Conservation (phyloP, 1,140 invertebrate genomes). For the Papilio helenus region DNA sequence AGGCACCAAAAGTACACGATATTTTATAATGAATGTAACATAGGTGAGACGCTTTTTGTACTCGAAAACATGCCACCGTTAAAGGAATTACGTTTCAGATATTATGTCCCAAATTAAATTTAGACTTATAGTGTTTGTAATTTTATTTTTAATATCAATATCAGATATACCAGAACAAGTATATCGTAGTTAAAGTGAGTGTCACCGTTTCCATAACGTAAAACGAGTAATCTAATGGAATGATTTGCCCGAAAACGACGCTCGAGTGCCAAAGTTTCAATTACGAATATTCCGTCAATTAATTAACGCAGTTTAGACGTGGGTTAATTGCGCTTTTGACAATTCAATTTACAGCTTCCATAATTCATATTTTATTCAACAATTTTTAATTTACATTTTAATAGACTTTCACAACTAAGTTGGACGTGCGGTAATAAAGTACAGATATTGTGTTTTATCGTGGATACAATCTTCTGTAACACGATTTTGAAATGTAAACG, state of each 20-base stretch:
- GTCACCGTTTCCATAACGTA: slow-evolving; percentile 28
- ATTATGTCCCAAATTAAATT: not conserved
- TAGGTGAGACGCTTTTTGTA: slow-evolving; percentile 37
- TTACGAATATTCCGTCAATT: slow-evolving; percentile 36
- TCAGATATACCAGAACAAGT: not conserved
- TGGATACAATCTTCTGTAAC: not conserved
- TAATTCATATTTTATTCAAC: slow-evolving; percentile 20
- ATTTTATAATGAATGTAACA: slow-evolving; percentile 59
- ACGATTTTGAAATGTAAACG: not conserved
- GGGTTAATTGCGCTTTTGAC: slow-evolving; percentile 39
- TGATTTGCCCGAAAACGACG: slow-evolving; percentile 33
- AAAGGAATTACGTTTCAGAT: slow-evolving; percentile 13
- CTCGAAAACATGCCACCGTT: slow-evolving; percentile 36
- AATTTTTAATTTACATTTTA: slow-evolving; percentile 12
- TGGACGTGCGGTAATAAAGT: not conserved
- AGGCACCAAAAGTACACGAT: slow-evolving; percentile 54
- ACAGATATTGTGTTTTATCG: not conserved
- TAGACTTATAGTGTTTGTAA: not conserved
- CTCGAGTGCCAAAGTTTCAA: slow-evolving; percentile 4
- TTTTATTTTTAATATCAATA: not conserved
- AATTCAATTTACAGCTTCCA: slow-evolving; percentile 33
- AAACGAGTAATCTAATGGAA: slow-evolving; percentile 30
- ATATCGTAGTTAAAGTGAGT: not conserved
- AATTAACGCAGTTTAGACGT: slow-evolving; percentile 38
- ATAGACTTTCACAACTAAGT: slow-evolving; percentile 6